phyloP scores from a whole-genome alignment of 2,888 invertebrate genomes.

The Sinohyriopsis cumingii region DNA sequence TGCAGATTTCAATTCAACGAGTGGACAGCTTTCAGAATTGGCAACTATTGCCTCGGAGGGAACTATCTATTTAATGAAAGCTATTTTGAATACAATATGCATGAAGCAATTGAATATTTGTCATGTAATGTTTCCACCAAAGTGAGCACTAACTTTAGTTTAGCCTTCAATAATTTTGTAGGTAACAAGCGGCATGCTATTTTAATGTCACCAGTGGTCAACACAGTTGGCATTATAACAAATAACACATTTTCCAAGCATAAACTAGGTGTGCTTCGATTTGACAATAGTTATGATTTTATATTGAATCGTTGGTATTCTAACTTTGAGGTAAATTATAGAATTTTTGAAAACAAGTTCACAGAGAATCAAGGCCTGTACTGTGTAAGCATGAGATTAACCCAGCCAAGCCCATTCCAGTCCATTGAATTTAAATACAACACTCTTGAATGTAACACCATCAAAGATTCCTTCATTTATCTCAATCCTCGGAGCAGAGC shows the following conservation, averaged over 20 bases:
- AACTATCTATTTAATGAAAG: constrained; percentile 86
- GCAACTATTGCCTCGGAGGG: constrained; percentile 86
- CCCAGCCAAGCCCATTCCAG: constrained; percentile 89
- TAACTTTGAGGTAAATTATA: constrained; percentile 64
- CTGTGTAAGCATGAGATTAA: constrained; percentile 89
- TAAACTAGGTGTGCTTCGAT: constrained; percentile 85
- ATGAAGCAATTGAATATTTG: constrained; percentile 85
- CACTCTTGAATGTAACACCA: constrained; percentile 87
- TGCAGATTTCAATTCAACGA: constrained; percentile 90
- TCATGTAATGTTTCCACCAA: constrained; percentile 82
- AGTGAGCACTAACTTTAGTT: constrained; percentile 65
- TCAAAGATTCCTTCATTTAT: constrained; percentile 87
- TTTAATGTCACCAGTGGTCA: constrained; percentile 66
- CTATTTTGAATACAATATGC: constrained; percentile 86
- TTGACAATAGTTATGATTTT: constrained; percentile 81
- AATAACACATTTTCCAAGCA: constrained; percentile 92
- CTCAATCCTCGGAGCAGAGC: constrained; percentile 92
- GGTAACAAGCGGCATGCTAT: constrained; percentile 67
- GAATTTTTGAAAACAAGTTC: constrained; percentile 82
- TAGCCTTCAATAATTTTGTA: constrained; percentile 65
- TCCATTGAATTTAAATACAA: constrained; percentile 89
- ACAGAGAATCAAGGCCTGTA: constrained; percentile 90
- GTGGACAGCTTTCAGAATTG: constrained; percentile 90
- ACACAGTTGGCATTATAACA: constrained; percentile 73
- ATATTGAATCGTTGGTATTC: constrained; percentile 65